Conservation (phyloP, 1,140 invertebrate species). For the Belonocnema kinseyi region DNA sequence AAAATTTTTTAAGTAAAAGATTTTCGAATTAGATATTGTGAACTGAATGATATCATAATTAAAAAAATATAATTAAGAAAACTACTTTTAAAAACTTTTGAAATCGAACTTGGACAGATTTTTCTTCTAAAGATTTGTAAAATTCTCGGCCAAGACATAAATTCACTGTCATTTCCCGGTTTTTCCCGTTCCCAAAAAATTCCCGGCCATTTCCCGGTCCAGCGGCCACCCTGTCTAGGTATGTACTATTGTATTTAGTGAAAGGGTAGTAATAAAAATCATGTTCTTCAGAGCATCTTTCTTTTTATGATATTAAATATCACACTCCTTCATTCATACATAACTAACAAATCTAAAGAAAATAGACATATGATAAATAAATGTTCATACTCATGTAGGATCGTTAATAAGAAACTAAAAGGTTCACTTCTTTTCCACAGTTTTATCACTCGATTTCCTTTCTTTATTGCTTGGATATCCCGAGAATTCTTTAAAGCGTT, state of each 20-base stretch:
- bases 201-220: no score
- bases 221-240: no score
- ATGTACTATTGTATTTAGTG: not conserved
- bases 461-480: slow-evolving; percentile 7
- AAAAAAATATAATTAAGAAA: no score
- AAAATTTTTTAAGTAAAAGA: no score
- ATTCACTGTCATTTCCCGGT: no score
- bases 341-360: slow-evolving; percentile 49
- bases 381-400: slow-evolving; percentile 16
- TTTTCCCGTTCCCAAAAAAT: no score
- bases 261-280: not conserved
- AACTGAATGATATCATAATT: no score
- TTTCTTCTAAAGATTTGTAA: no score
- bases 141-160: no score
- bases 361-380: slow-evolving; percentile 48
- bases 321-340: slow-evolving; percentile 50
- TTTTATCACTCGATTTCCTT: not conserved
- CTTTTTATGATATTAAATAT: slow-evolving; percentile 49
- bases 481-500: not conserved
- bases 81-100: no score
- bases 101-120: no score
- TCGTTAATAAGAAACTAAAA: slow-evolving; percentile 27
- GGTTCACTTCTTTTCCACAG: not conserved
- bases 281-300: slow-evolving; percentile 45
- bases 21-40: no score